phyloP scores from a whole-genome alignment of 2,113 vertebrate genomes.

The Holacanthus passer region DNA sequence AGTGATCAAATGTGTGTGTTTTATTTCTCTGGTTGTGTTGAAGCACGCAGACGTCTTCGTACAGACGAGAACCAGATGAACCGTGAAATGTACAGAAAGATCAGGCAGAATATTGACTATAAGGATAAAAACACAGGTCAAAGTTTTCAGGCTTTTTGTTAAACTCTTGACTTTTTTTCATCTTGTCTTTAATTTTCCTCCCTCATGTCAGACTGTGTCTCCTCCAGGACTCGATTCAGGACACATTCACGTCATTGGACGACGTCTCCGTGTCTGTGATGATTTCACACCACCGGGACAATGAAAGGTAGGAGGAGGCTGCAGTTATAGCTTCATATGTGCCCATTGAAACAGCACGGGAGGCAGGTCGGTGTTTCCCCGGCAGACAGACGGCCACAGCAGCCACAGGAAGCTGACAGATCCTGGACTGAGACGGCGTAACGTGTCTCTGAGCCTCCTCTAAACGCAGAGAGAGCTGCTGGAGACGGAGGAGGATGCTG shows the following conservation, averaged over 20 bases:
- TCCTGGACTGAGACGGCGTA: conserved; percentile 5
- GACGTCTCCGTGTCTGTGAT: neutral
- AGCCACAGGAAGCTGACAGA: neutral
- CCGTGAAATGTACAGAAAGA: neutral
- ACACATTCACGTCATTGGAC: neutral
- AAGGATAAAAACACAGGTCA: neutral
- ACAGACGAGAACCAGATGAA: neutral
- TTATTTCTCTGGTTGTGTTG: neutral
- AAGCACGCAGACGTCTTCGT: neutral
- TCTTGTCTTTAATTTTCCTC: neutral
- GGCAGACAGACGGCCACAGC: neutral
- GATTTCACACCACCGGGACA: neutral
- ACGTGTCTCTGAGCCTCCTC: neutral
- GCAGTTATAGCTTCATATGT: neutral
- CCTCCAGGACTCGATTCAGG: neutral
- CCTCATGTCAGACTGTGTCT: neutral
- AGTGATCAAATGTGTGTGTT: too few species aligned
- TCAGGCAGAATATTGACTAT: neutral
- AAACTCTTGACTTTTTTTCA: neutral
- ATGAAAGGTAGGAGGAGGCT: neutral
- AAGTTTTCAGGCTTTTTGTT: neutral
- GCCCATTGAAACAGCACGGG: neutral
- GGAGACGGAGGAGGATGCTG: neutral
- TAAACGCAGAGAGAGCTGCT: neutral
- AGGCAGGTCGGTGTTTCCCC: neutral